A percentile compares a stretch with the other conserved stretches of the same genome.
Conservation (phyloP, 2,888 invertebrate genomes). For the Leuctra nigra region DNA sequence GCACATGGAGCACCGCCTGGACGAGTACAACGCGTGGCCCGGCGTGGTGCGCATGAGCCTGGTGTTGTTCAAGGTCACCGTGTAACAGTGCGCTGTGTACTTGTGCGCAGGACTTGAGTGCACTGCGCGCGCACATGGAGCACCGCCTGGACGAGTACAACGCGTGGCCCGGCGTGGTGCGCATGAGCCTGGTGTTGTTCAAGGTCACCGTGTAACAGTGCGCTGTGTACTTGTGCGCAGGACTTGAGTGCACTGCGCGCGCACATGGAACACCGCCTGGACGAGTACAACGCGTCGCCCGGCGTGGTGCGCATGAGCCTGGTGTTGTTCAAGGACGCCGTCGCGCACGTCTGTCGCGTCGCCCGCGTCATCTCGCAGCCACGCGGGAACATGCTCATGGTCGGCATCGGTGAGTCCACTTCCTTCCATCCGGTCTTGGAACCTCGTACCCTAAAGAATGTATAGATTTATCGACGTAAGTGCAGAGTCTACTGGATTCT, state of each 20-base stretch:
- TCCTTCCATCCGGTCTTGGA: no score
- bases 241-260: conserved; percentile 52
- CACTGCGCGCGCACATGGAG: conserved; percentile 49
- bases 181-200: conserved; percentile 78
- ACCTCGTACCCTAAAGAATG: no score
- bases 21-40: conserved; percentile 72
- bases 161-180: conserved; percentile 65
- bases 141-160: conserved; percentile 72
- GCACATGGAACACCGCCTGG: conserved; percentile 53
- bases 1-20: conserved; percentile 53
- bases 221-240: conserved; percentile 28
- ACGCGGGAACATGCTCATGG: conserved; percentile 73
- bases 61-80: conserved; percentile 77
- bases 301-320: conserved; percentile 74
- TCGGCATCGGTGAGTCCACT: conserved; percentile 63
- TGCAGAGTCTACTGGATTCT: no score
- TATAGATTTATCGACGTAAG: no score
- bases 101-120: conserved; percentile 52
- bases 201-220: no score
- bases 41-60: conserved; percentile 74
- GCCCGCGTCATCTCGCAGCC: conserved; percentile 76
- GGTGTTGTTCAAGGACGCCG: conserved; percentile 79
- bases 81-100: no score
- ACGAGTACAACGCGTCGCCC: conserved; percentile 72
- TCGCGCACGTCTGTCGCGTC: conserved; percentile 77